phyloP scores from a whole-genome alignment of 2,797 vertebrate genomes.

The Crotalus adamanteus region DNA sequence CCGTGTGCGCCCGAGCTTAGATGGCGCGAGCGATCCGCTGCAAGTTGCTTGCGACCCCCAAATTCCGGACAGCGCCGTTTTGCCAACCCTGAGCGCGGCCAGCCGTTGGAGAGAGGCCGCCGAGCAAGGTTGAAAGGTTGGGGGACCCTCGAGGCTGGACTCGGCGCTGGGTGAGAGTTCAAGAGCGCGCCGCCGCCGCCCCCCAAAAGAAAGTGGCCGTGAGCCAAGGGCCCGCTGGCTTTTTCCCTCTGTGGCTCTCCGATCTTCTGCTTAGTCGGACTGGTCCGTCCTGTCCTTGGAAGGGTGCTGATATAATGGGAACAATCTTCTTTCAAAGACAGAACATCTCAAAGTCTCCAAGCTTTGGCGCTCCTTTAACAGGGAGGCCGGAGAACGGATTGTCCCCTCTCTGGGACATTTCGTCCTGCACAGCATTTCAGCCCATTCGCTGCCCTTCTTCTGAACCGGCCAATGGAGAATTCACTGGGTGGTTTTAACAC shows the following conservation, averaged over 20 bases:
- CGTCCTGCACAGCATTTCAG: not conserved
- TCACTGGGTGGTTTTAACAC: not conserved
- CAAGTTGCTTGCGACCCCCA: not conserved
- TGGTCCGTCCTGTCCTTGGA: not conserved
- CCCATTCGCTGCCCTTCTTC: not conserved
- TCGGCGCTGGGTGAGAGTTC: not conserved
- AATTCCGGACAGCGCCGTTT: not conserved
- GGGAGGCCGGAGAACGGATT: not conserved
- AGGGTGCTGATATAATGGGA: not conserved
- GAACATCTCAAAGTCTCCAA: not conserved
- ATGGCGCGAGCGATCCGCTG: not conserved
- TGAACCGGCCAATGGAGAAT: not conserved
- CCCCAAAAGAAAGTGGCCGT: not conserved
- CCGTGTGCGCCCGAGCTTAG: not conserved
- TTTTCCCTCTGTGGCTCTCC: not conserved
- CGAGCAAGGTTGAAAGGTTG: not conserved
- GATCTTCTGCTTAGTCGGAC: not conserved
- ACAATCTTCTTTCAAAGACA: not conserved
- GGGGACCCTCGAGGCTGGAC: not conserved
- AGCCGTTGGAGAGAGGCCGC: not conserved
- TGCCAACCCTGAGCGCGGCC: not conserved
- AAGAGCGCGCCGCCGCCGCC: no score
- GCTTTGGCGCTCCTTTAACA: not conserved
- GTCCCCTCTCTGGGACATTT: not conserved
- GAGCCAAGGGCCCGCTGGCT: not conserved